Base-by-base conservation (phyloP, 2,113 vertebrate species). In the Laticauda laticaudata region DNA sequence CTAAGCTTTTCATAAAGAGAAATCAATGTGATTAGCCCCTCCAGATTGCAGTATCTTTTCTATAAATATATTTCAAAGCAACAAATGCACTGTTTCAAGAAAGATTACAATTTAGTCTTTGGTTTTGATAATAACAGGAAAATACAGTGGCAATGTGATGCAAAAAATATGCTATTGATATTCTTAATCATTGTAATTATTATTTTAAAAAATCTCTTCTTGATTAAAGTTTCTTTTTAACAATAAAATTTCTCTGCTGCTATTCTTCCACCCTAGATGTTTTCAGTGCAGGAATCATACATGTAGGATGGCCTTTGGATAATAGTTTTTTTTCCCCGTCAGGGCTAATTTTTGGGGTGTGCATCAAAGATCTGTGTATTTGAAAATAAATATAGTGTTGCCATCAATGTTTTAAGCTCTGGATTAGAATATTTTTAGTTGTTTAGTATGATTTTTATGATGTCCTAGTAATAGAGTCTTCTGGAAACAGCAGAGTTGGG, bases 221-320 rank as follows among this genome's bases (percentile, higher is more conserved):
- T 91, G 59, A 91, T 91, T 91, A 93, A 91, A 87, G 54, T 91
- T 93, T 88, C 61, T 89, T 91, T 93, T 93, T 91, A 87, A 55
- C 21, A 93, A 93, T n/a, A 91, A 89, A 23, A 24, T 20, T 75
- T 91, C 53, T 93, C 39, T 91, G 61, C 81, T 88, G 53, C 59
- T 18, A 23, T 88, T 91, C 61, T 89, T 75, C 61, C 55, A 14
- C 34, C 9, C 39, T 61, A 88, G 48, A 45, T 48, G 24, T 48
- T 26, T 53, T 51, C 59, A 54, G 5, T 86, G 2, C 75, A 88
- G 59, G 85, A 55, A 29, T 15, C 43, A 21, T 11, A n/a, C 64
- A 29, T 12, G 23, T 12, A 4, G 34, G 3, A 21, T 39, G 23
- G 14, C 3, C 6, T 61, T 43, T 61, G 45, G 34, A 23, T 43